Evolutionary conservation across 2,113 vertebrate genomes (phyloP), one percentile per base, ranked within the genome.

Genomic region (Malurus alboscapulatus): DNA sequence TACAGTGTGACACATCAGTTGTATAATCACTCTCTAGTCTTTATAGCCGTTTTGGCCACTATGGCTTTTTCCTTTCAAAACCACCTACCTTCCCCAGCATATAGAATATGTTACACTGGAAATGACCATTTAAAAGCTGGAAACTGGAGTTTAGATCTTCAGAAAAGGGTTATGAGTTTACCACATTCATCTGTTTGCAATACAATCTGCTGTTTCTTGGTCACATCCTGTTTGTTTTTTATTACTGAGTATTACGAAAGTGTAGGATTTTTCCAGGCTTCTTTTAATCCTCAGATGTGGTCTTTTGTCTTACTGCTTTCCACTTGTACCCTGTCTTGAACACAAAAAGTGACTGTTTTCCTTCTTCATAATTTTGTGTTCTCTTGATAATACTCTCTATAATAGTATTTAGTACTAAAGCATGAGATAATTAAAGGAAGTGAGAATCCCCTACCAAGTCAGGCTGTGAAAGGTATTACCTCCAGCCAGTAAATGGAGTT

Each of bases 211-310:
- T 47, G 34, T 58, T 92, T 86, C 34, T 69, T 54, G 38, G 51
- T 83, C 47, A 66, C 38, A 90, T 93, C 55, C 36, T 57, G 54
- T 63, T 87, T 71, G 20, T 3, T 90, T 88, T 66, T 68, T 69
- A 54, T 92, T 85, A 84, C 3, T 2, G 34, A 16, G 8, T 75
- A 19, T 88, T 93, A 71, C 2, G 0, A 42, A 91, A 88, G 40
- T 20, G 7, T 55, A 58, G 58, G 44, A 79, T 55, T 93, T 88
- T 96, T 95, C 79, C 30, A 48, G 50, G 8, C 55, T 90, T 84
- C 40, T 85, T 90, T 61, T 78, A 55, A 74, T 88, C 44, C 32
- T 81, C 32, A 44, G 44, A 88, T 93, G 63, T 88, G 79, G 63
- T 82, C 40, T 86, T 90, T 71, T 66, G 47, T 61, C 36, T 73